phyloP scores from a whole-genome alignment of 1,140 invertebrate species.

The Psilanteris sp. region DNA sequence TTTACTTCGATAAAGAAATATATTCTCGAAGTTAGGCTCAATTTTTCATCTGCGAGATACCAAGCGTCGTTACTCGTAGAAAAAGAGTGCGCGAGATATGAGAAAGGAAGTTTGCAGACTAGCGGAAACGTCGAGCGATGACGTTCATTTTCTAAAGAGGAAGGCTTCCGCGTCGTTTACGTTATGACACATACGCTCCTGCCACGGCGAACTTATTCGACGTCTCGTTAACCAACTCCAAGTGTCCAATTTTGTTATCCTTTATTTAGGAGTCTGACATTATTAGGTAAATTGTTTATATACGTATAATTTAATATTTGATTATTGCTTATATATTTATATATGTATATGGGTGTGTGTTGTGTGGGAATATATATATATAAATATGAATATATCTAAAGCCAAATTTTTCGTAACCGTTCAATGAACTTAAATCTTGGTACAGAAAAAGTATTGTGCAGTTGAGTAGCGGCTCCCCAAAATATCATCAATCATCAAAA shows the following conservation, averaged over 20 bases:
- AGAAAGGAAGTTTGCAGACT: constrained; percentile 58
- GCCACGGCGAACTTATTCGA: constrained; percentile 27
- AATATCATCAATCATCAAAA: constrained; percentile 80
- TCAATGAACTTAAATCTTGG: constrained; percentile 13
- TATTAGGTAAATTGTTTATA: no score
- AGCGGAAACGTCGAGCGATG: constrained; percentile 57
- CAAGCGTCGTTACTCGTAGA: constrained; percentile 54
- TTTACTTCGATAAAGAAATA: constrained; percentile 16
- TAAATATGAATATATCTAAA: not conserved
- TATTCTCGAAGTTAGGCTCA: constrained; percentile 23
- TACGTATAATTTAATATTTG: no score
- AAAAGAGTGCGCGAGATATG: constrained; percentile 55
- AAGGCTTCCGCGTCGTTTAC: constrained; percentile 59
- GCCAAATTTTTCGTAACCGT: not conserved
- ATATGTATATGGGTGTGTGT: no score
- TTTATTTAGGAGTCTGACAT: no score
- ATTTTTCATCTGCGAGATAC: constrained; percentile 58
- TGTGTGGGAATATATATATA: no score
- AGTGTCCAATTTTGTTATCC: no score
- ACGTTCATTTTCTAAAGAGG: constrained; percentile 56
- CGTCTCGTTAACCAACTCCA: constrained; percentile 16
- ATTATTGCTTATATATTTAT: no score
- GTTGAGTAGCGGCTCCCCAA: constrained; percentile 71
- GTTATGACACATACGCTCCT: constrained; percentile 44
- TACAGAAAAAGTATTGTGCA: constrained; percentile 59